phyloP scores from a whole-genome alignment of 2,888 invertebrate species.

The Sarcophaga subvicina region DNA sequence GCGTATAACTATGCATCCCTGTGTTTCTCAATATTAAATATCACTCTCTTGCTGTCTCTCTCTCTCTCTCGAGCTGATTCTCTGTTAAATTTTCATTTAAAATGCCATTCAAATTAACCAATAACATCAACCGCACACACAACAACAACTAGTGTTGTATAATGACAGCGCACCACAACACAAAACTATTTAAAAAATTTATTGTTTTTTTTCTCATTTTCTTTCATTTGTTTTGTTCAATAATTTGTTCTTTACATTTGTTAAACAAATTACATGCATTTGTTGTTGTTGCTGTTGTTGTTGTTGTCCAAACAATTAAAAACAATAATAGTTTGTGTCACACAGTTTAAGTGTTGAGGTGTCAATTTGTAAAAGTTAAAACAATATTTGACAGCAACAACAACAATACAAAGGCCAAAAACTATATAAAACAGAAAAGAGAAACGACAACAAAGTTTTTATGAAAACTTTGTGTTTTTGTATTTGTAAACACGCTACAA shows the following conservation, averaged over 20 bases:
- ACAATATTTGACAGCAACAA: slow-evolving; percentile 19
- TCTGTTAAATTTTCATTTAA: too few relatives aligned
- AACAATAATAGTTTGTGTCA: background rate
- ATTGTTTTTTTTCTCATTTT: too few relatives aligned
- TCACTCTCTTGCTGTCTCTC: too few relatives aligned
- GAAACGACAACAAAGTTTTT: background rate
- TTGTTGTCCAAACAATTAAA: background rate
- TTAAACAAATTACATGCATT: background rate
- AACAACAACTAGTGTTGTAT: too few relatives aligned
- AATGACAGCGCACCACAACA: too few relatives aligned
- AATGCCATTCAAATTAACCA: too few relatives aligned
- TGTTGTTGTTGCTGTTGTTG: background rate
- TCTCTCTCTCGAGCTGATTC: too few relatives aligned
- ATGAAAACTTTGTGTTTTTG: background rate
- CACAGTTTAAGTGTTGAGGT: slow-evolving; percentile 35
- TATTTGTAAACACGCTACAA: background rate
- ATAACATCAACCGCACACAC: too few relatives aligned
- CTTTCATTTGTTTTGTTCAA: background rate
- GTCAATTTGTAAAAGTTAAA: slow-evolving; percentile 39
- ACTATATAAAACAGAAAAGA: background rate
- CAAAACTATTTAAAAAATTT: too few relatives aligned
- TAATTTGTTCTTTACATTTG: background rate
- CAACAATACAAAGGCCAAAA: background rate
- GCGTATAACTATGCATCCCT: too few relatives aligned
- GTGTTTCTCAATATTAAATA: too few relatives aligned